Evolutionary conservation across 2,888 invertebrate genomes (phyloP).

Genomic region (Melitaea athalia): DNA sequence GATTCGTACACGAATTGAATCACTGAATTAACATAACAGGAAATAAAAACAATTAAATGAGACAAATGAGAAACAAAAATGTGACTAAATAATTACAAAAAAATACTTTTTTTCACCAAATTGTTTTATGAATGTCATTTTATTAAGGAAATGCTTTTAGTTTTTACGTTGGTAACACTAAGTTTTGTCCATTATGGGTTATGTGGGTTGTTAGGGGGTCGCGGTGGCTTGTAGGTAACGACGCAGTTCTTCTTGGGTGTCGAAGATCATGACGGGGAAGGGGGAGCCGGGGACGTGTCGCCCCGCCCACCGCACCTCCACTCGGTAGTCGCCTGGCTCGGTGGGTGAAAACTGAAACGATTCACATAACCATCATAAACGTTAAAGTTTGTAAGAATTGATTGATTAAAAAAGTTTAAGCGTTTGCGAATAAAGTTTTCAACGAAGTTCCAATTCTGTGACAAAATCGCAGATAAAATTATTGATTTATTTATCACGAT

Average conservation of each 20-base stretch:
- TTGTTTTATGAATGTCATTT: background rate
- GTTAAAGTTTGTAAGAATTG: no score
- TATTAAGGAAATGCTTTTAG: background rate
- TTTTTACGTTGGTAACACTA: conserved; percentile 11
- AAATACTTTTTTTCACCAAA: conserved; percentile 2
- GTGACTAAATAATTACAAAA: conserved; percentile 3
- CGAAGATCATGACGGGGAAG: conserved; percentile 99
- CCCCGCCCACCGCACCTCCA: conserved; percentile 97
- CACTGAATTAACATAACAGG: background rate
- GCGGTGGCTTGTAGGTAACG: conserved; percentile 82
- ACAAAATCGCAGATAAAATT: no score
- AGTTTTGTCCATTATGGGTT: background rate
- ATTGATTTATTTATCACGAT: no score
- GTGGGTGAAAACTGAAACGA: conserved; percentile 93
- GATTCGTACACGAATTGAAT: conserved; percentile 13
- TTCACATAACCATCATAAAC: conserved; percentile 4
- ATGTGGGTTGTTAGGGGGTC: conserved; percentile 37
- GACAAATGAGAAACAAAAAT: background rate
- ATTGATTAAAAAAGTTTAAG: no score
- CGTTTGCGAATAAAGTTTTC: no score
- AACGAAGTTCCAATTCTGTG: no score
- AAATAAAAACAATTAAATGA: background rate
- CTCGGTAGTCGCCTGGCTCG: conserved; percentile 98
- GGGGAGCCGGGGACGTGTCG: conserved; percentile 99
- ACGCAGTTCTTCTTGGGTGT: conserved; percentile 97